A percentile compares a stretch with the other conserved stretches of the same genome.
Evolutionary conservation across 2,797 vertebrate genomes (phyloP).

Genomic region (Tarsius wallacei): DNA sequence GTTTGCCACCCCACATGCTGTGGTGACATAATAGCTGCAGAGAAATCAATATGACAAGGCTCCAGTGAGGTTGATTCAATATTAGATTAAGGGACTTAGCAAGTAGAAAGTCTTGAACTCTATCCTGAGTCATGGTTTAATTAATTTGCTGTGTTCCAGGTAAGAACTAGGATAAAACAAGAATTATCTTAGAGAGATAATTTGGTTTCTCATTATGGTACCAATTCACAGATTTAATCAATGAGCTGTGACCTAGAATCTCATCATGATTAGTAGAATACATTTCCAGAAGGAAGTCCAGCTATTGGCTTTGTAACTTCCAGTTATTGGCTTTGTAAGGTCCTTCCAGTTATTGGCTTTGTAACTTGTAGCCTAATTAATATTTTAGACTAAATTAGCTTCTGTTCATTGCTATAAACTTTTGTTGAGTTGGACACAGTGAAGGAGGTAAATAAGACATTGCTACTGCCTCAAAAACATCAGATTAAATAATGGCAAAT

Average conservation of each 20-base stretch:
- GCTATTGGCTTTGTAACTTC: neutral
- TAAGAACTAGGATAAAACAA: neutral
- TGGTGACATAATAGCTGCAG: neutral
- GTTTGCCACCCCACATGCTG: accelerated
- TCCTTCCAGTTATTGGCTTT: neutral
- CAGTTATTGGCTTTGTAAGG: neutral
- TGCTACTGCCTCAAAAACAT: neutral
- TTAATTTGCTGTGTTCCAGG: neutral
- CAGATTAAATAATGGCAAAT: neutral
- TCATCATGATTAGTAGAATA: neutral
- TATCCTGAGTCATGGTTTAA: neutral
- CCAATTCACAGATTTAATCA: neutral
- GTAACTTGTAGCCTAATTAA: neutral
- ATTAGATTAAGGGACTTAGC: neutral
- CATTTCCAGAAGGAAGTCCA: neutral
- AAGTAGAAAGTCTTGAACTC: neutral
- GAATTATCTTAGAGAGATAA: neutral
- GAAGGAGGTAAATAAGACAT: neutral
- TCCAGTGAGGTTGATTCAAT: neutral
- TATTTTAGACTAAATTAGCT: neutral
- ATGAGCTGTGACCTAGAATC: neutral
- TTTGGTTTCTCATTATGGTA: neutral
- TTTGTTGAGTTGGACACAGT: neutral
- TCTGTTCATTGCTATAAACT: neutral
- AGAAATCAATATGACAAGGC: neutral